Evolutionary conservation across 2,113 vertebrate species (phyloP).

Genomic region (Euleptes europaea): DNA sequence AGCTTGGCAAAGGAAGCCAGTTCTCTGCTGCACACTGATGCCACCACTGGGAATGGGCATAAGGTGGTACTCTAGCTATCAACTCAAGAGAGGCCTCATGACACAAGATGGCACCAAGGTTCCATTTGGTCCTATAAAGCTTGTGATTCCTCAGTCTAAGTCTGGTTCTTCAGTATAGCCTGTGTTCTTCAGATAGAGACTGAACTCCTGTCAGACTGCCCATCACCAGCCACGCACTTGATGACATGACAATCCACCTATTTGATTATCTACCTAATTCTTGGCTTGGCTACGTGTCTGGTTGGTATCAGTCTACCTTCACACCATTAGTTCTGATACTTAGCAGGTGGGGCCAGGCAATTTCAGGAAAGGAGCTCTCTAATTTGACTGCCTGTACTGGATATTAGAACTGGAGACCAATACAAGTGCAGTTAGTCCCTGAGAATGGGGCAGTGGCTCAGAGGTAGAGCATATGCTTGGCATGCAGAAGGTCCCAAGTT

Average conservation of each 20-base stretch:
- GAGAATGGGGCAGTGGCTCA: neutral
- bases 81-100: no score
- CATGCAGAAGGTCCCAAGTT: no score
- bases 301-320: no score
- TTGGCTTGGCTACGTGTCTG: neutral
- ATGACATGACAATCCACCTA: no score
- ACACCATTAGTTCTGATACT: neutral
- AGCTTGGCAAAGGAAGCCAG: no score
- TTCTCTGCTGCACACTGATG: neutral
- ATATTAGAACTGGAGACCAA: no score
- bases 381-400: neutral
- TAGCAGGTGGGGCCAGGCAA: neutral
- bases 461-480: no score
- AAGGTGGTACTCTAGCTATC: neutral
- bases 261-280: neutral
- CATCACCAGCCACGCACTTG: no score
- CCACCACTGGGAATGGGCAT: neutral
- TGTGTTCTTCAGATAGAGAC: neutral
- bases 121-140: neutral
- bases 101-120: neutral
- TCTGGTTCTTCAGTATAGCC: neutral
- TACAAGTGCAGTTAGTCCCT: neutral
- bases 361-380: no score
- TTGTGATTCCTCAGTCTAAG: neutral
- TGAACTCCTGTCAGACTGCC: neutral